Evolutionary conservation across 1,140 invertebrate species (phyloP), one percentile per base, ranked within the genome.

Genomic region (Aphaenogaster ashmeadi): DNA sequence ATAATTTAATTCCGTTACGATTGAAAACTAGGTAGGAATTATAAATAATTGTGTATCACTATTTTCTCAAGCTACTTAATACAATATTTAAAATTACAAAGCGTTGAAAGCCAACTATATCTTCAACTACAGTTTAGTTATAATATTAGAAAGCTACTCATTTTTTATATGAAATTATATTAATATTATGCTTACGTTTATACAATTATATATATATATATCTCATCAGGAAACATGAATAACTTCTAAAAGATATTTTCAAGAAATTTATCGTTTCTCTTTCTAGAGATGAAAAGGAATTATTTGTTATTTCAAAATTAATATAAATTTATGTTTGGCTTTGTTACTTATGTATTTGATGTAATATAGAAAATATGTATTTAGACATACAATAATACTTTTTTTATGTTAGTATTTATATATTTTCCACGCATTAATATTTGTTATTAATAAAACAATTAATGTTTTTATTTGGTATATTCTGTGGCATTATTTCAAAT

Each of bases 401-500:
- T 52, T 21, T 56, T 88, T 41, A 71, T 81, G n/a, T 56, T 54
- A 50, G n/a, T 56, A 69, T 77, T 44, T 84, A 33, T 75, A 41
- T 66, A 41, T 50, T 54, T 60, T 5, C 41, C 33, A 27, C 3
- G 9, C 15, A 50, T 67, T 58, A 72, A 67, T 52, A 52, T 77
- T 44, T 54, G 38, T 38, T 44, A 67, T 47, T 83, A 41, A 77
- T 87, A 64, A 71, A 81, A 72, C 7, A 50, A 88, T 69, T 71
- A 47, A 44, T 56, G 27, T 47, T 64, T 66, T 38, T 1, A 33
- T 78, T 85, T 67, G 38, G n/a, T 71, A 60, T 64, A 41, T 47
- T 50, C 13, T 88, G n/a, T 62, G 50, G 47, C n/a, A 71, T 83
- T 47, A 77, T 66, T 36, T 36, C 33, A 18, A 62, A 8, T 54